phyloP scores from a whole-genome alignment of 2,113 vertebrate genomes.

The Electrona antarctica region DNA sequence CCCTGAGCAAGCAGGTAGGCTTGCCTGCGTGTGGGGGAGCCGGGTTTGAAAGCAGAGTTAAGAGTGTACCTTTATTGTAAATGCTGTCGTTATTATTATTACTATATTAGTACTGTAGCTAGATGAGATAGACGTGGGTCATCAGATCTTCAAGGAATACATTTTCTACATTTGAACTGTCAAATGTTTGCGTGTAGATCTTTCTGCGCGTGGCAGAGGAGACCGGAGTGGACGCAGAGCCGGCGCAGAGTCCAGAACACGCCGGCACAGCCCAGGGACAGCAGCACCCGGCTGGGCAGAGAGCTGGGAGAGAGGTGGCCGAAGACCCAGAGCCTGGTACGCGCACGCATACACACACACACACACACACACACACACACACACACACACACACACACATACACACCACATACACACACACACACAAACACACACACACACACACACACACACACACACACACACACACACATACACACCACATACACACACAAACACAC shows the following conservation, averaged over 20 bases:
- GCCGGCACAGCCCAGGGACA: not conserved
- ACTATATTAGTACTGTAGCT: no score
- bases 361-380: not conserved
- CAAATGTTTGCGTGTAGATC: slow-evolving; percentile 75
- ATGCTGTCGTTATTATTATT: no score
- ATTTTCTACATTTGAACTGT: not conserved
- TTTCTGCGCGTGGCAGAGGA: slow-evolving; percentile 87
- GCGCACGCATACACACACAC: not conserved
- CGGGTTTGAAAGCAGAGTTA: no score
- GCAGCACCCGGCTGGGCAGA: slow-evolving; percentile 27
- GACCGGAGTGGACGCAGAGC: slow-evolving; percentile 50
- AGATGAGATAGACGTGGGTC: no score
- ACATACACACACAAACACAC: no score
- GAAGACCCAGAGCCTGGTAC: slow-evolving; percentile 65
- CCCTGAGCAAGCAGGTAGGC: no score
- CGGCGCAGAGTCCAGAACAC: slow-evolving; percentile 32
- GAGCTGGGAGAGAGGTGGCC: slow-evolving; percentile 31
- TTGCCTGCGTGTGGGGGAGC: no score
- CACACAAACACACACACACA: no score
- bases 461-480: not conserved
- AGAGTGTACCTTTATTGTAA: no score
- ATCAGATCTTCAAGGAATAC: not conserved
- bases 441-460: not conserved
- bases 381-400: not conserved
- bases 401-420: no score